Percentiles rank a stretch among this genome's conserved stretches.
Evolutionary conservation across 2,113 vertebrate species (phyloP).

Genomic region (Catagonus wagneri): DNA sequence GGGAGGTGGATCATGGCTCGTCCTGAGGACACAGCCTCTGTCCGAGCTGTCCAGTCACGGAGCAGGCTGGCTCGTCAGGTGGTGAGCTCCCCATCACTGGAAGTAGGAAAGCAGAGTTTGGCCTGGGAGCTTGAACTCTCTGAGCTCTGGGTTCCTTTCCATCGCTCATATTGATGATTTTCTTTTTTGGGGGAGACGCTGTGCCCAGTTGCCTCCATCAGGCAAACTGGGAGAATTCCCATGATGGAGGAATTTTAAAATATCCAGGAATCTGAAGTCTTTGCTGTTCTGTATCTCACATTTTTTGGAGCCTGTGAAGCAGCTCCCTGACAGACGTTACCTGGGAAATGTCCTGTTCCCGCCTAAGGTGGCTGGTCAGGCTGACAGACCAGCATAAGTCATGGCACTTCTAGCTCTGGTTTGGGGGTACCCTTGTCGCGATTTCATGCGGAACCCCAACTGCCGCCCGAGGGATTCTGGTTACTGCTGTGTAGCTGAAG

Average conservation of each 20-base stretch:
- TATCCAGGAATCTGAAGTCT: not conserved
- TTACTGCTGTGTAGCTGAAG: not conserved
- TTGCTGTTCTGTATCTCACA: not conserved
- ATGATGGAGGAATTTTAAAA: slow-evolving; percentile 10
- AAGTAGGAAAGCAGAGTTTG: not conserved
- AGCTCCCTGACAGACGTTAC: not conserved
- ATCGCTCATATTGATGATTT: not conserved
- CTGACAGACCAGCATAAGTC: not conserved
- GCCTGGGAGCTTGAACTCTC: not conserved
- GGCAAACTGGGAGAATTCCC: slow-evolving; percentile 9
- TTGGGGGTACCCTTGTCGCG: not conserved
- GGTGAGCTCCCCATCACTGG: not conserved
- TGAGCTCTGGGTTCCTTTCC: not conserved
- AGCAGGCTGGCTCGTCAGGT: not conserved
- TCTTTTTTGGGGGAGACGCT: slow-evolving; percentile 28
- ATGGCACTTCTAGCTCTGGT: not conserved
- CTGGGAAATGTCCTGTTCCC: not conserved
- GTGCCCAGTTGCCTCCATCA: not conserved
- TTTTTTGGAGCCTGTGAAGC: not conserved
- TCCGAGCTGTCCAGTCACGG: not conserved
- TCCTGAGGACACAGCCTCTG: not conserved
- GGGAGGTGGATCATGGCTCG: not conserved
- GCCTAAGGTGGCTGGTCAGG: not conserved
- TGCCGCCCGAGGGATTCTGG: not conserved
- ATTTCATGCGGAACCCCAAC: not conserved